Evolutionary conservation across 2,797 vertebrate genomes (phyloP), one percentile per base, ranked within the genome.

Genomic region (Nyctibius grandis): DNA sequence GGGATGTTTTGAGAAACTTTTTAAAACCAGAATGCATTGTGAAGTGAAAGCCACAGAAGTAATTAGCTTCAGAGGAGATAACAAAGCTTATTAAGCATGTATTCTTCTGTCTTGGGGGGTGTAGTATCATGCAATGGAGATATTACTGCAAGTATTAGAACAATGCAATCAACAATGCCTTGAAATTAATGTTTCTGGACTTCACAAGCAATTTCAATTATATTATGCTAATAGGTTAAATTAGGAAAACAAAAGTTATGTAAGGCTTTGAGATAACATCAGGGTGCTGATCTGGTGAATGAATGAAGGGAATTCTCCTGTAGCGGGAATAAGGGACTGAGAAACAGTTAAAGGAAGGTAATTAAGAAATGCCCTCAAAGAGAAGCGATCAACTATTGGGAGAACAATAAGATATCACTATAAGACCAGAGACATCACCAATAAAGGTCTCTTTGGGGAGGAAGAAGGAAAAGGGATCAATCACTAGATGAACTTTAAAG

Each of bases 41-140:
- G 44, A 93, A 75, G 47, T 45, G 85, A 91, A 85, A 70, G 3
- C 33, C 72, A 80, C 28, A 78, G 73, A 95, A 85, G 78, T 65
- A 95, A 96, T 96, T 95, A 93, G 4, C 78, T 96, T 90, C 67
- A 59, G 85, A 93, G 60, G 73, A 88, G 92, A 93, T 95, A 92
- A 87, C 31, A 87, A 89, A 95, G 65, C 80, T 91, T 93, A 96
- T 93, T 94, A 96, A 89, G 15, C 72, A 40, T 44, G 61, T 95
- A 60, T 84, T 95, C 44, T 76, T 90, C 83, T 93, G 67, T 96
- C 85, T 76, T 67, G 29, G 29, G 42, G 84, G 40, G 47, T 94
- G 70, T 94, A 82, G 53, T 87, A 60, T 92, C 50, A 81, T 78
- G 57, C 38, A 82, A 38, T 70, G 57, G 69, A 83, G 79, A 82